Conservation (phyloP, 2,113 vertebrate species). For the Rostratula benghalensis region DNA sequence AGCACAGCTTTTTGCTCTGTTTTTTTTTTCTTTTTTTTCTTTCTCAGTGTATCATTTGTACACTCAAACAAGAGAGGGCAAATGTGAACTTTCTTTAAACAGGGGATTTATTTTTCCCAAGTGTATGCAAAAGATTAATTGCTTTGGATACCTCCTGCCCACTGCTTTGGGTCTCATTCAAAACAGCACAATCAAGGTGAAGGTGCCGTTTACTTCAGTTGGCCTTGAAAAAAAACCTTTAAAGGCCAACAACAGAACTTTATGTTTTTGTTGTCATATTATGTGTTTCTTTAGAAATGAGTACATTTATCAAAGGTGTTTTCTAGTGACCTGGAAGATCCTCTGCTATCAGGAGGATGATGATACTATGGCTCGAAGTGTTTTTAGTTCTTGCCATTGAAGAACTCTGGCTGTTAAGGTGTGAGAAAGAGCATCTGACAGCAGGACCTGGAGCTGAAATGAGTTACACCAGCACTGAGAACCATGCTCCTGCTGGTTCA, state of each 20-base stretch:
- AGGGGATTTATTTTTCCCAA: not conserved
- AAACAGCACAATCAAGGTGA: not conserved
- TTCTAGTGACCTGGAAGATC: not conserved
- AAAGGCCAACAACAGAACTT: not conserved
- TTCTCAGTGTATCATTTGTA: not conserved
- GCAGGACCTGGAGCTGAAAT: fast-evolving
- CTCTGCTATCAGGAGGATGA: not conserved
- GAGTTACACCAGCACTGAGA: fast-evolving
- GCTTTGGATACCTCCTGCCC: not conserved
- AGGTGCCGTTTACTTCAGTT: not conserved
- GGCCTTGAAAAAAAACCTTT: not conserved
- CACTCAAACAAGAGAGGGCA: not conserved
- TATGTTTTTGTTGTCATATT: too few species aligned
- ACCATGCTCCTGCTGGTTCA: fast-evolving
- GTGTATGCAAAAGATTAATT: not conserved
- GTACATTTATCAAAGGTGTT: not conserved
- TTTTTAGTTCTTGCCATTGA: not conserved
- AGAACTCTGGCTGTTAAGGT: not conserved
- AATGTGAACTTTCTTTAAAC: not conserved
- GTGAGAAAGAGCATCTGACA: not conserved
- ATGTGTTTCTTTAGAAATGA: not conserved
- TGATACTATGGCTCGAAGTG: not conserved
- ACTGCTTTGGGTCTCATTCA: not conserved
- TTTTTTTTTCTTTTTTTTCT: not conserved
- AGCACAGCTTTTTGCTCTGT: not conserved